Conservation (phyloP, 2,888 invertebrate species). For the Drosophila paramelanica region DNA sequence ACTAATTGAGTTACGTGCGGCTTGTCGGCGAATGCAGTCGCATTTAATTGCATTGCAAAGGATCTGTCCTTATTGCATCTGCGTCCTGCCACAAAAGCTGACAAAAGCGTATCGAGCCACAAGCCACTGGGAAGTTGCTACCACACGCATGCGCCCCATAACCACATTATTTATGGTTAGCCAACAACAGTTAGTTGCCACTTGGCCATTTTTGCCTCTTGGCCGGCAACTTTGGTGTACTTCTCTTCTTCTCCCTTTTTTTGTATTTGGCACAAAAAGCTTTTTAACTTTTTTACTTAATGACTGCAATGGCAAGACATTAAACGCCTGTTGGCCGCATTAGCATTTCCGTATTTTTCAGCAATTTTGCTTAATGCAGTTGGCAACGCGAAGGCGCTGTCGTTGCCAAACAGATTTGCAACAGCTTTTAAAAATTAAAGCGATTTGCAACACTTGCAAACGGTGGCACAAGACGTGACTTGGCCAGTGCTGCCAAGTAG, state of each 20-base stretch:
- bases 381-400: conserved; percentile 49
- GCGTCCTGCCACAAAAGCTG: conserved; percentile 15
- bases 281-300: conserved; percentile 60
- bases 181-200: conserved; percentile 56
- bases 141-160: conserved; percentile 30
- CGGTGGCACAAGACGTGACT: conserved; percentile 13
- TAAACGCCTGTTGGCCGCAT: conserved; percentile 76
- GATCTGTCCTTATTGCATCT: conserved; percentile 59
- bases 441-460: conserved; percentile 36
- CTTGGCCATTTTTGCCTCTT: conserved; percentile 29
- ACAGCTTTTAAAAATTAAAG: conserved; percentile 39
- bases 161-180: conserved; percentile 59
- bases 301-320: conserved; percentile 74
- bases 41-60: conserved; percentile 74
- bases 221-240: conserved; percentile 2
- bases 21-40: conserved; percentile 55
- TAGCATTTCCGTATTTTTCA: conserved; percentile 55
- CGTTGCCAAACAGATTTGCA: conserved; percentile 46
- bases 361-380: conserved; percentile 59
- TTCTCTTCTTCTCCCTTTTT: not conserved
- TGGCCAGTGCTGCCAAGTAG: conserved; percentile 11
- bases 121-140: not conserved
- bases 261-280: conserved; percentile 48
- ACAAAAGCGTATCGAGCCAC: conserved; percentile 10
- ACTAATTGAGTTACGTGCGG: conserved; percentile 74